Evolutionary conservation across 2,113 vertebrate species (phyloP).

Genomic region (Otus sunia): DNA sequence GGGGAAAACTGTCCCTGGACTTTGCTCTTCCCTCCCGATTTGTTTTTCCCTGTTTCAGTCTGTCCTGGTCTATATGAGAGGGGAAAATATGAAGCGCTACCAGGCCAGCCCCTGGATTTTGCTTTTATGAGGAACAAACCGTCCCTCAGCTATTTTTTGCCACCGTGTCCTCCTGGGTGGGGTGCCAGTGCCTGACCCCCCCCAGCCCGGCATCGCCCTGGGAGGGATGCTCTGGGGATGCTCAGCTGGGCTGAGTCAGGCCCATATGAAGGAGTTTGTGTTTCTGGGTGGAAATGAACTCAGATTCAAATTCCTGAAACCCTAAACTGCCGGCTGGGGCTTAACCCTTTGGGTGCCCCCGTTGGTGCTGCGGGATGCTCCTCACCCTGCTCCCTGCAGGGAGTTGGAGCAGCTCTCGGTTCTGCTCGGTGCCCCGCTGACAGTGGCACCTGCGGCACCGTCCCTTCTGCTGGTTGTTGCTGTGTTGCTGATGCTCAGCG

Average conservation of each 20-base stretch:
- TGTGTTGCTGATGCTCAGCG: neutral
- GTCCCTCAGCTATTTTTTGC: neutral
- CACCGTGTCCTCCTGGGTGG: rapidly evolving
- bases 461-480: neutral
- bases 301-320: neutral
- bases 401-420: rapidly evolving
- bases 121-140: neutral
- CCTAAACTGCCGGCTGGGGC: neutral
- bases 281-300: constrained; percentile 26
- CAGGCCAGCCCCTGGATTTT: neutral
- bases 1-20: neutral
- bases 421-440: rapidly evolving
- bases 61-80: neutral
- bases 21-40: neutral
- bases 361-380: rapidly evolving
- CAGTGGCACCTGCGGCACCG: neutral
- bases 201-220: neutral
- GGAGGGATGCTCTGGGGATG: neutral
- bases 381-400: rapidly evolving
- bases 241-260: neutral
- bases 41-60: neutral
- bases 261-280: neutral
- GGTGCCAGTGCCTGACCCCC: neutral
- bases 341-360: neutral
- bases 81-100: rapidly evolving